Conservation (phyloP, 2,888 invertebrate genomes). For the Xylota sylvarum region DNA sequence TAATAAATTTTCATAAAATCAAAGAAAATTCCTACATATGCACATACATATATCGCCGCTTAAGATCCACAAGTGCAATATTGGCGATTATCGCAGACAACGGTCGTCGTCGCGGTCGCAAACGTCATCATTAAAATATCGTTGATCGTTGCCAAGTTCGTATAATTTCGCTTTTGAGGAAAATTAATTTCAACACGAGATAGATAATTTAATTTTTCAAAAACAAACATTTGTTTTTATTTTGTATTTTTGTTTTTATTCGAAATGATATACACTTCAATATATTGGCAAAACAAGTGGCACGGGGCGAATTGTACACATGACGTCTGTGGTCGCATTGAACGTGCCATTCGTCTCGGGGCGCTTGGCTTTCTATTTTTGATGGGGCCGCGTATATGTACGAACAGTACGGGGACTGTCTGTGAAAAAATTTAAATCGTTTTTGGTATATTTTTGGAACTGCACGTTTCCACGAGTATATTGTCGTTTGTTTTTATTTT, state of each 20-base stretch:
- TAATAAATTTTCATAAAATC: constrained; percentile 15
- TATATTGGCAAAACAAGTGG: constrained; percentile 33
- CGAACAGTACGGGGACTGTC: constrained; percentile 19
- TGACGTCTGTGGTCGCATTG: constrained; percentile 71
- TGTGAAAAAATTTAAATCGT: constrained; percentile 40
- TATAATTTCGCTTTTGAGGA: constrained; percentile 51
- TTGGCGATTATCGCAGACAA: constrained; percentile 58
- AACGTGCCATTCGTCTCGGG: constrained; percentile 64
- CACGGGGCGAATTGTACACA: constrained; percentile 27
- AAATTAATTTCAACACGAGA: constrained; percentile 68
- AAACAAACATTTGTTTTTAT: constrained; percentile 18
- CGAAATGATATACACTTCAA: constrained; percentile 1
- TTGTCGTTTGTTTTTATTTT: constrained; percentile 43
- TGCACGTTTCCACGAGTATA: constrained; percentile 57
- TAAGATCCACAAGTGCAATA: constrained; percentile 41
- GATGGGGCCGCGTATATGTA: constrained; percentile 17
- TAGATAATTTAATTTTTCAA: constrained; percentile 71
- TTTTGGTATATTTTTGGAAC: constrained; percentile 66
- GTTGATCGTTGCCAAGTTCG: constrained; percentile 70
- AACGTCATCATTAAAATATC: constrained; percentile 46
- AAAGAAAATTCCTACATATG: constrained; percentile 10
- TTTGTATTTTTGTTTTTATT: constrained; percentile 20
- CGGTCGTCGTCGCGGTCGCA: constrained; percentile 42
- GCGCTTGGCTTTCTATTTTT: constrained; percentile 72
- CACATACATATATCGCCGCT: constrained; percentile 44